Evolutionary conservation across 1,140 invertebrate genomes (phyloP), one percentile per base, ranked within the genome.

Genomic region (Pogonus chalceus): DNA sequence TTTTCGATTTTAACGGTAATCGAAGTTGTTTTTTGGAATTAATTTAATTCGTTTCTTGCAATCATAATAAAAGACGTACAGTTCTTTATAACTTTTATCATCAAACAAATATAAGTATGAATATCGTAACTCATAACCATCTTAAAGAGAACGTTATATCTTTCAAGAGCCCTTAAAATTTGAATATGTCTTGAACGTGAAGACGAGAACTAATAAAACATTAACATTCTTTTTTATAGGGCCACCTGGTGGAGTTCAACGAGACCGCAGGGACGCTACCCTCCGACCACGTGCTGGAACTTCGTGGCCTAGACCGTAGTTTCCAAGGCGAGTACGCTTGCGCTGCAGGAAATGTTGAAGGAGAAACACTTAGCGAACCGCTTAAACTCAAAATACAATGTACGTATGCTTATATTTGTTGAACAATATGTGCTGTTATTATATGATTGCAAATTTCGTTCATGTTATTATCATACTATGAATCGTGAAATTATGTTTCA

Each of bases 321-420:
- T 61, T 59, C 9, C 62, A 58, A 21, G 82, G 83, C 1, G 74
- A 80, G 21, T 88, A 87, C 63, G 75, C 79, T 14, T 88, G 85
- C 60, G 68, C 78, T 21, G 84, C 84, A 0, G 73, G 72, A 52
- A 87, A 87, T 63, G 72, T 75, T 2, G 83, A 87, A 60, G 84
- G 85, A 7, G 79, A 80, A 62, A 78, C 78, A 1, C 69, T 79
- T 53, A 85, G 83, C 61, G 72, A 77, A 31, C 79, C 80, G 2
- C 64, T 82, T 52, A 74, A 71, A 47, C 69, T 85, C 21, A 75
- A 72, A 62, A 74, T 85, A 60, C 77, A 84, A 65, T 84, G 83
- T 84, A 72, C 83, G 81, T 81, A 62, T 55, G 7, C 7, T 10
- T 43, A 9, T 10, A 4, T 43, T 12, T 4, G 9, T 43, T 10